Percentiles rank a stretch among this genome's conserved stretches.
Evolutionary conservation across 2,113 vertebrate genomes (phyloP).

Genomic region (Petrocephalus zakoni): DNA sequence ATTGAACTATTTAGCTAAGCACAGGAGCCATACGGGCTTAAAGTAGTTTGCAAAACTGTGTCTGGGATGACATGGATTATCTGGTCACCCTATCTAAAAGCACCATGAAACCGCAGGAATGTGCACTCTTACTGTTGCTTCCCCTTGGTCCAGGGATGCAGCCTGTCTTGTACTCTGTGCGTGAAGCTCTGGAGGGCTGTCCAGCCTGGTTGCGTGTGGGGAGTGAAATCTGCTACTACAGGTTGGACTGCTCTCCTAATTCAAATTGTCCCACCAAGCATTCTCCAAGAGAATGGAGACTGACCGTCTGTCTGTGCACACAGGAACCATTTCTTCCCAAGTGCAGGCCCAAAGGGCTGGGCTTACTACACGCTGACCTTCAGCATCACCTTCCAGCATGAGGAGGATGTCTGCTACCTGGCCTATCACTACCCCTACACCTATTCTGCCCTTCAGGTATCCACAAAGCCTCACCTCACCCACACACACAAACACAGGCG

Average conservation of each 20-base stretch:
- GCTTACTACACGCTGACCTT: slow-evolving; percentile 80
- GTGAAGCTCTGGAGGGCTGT: slow-evolving; percentile 76
- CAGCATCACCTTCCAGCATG: slow-evolving; percentile 72
- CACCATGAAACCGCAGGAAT: too few species aligned
- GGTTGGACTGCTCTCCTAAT: slow-evolving; percentile 50
- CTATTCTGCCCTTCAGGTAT: slow-evolving; percentile 80
- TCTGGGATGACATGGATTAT: too few species aligned
- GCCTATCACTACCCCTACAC: slow-evolving; percentile 93
- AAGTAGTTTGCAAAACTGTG: too few species aligned
- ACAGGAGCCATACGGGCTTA: too few species aligned
- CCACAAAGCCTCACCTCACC: background rate
- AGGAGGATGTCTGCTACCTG: slow-evolving; percentile 82
- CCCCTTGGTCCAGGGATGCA: slow-evolving; percentile 77
- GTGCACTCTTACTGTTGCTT: slow-evolving; percentile 16
- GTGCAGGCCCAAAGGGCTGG: slow-evolving; percentile 35
- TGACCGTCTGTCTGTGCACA: slow-evolving; percentile 23
- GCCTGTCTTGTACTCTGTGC: slow-evolving; percentile 81
- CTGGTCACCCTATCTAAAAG: background rate
- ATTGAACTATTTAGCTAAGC: too few species aligned
- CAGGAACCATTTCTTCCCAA: slow-evolving; percentile 74
- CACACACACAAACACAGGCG: background rate
- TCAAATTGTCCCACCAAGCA: too few species aligned
- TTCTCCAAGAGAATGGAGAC: background rate
- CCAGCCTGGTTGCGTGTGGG: slow-evolving; percentile 76
- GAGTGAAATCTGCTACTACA: slow-evolving; percentile 85